A percentile compares a stretch with the other conserved stretches of the same genome.
Evolutionary conservation across 2,113 vertebrate genomes (phyloP).

Genomic region (Rhinichthys klamathensis): DNA sequence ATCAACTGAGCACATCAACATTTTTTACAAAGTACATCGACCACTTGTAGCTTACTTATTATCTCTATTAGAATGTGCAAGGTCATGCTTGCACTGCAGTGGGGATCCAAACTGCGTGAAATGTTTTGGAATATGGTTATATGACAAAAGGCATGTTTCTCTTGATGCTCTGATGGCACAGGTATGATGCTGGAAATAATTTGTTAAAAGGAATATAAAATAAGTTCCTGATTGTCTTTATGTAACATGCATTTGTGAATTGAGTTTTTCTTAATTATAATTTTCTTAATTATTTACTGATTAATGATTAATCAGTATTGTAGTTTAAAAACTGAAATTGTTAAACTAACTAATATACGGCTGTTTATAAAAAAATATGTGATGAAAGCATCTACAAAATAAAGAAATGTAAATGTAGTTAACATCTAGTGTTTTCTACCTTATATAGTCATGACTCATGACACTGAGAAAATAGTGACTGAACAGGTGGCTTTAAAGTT

Average conservation of each 20-base stretch:
- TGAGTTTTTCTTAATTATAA: not conserved
- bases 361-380: not conserved
- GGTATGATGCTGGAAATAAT: not conserved
- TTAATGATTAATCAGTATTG: not conserved
- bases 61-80: not conserved
- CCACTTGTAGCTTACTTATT: not conserved
- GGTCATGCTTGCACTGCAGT: not conserved
- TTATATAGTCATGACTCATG: not conserved
- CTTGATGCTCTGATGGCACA: not conserved
- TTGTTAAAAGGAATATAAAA: not conserved
- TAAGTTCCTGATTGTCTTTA: not conserved
- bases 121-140: not conserved
- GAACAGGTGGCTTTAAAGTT: not conserved
- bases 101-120: not conserved
- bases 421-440: not conserved
- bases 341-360: not conserved
- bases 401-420: not conserved
- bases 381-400: not conserved
- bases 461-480: not conserved
- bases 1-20: not conserved
- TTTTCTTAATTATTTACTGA: too few species aligned
- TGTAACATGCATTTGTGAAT: not conserved
- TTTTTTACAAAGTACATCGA: not conserved
- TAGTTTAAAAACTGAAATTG: not conserved
- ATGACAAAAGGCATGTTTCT: not conserved